Conservation (phyloP, 2,888 invertebrate species). For the Palloptera scutellata region DNA sequence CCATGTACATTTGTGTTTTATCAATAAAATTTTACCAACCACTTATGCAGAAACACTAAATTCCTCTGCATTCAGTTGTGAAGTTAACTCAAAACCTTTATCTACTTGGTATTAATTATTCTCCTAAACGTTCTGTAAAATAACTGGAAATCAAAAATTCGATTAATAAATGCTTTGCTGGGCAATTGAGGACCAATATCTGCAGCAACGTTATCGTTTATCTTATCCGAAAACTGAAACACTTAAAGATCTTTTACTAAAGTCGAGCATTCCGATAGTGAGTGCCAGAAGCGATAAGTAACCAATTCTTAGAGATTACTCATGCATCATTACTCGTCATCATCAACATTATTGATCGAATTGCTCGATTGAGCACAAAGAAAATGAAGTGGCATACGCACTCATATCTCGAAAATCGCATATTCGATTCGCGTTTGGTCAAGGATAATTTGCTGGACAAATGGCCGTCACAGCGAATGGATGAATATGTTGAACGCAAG, state of each 20-base stretch:
- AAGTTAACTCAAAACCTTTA: no score
- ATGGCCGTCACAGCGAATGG: constrained; percentile 54
- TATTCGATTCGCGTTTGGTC: constrained; percentile 62
- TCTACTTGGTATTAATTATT: no score
- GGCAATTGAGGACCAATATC: constrained; percentile 56
- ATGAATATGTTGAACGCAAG: constrained; percentile 57
- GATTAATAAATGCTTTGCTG: constrained; percentile 56
- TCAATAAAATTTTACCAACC: constrained; percentile 42
- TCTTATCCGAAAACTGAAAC: constrained; percentile 53
- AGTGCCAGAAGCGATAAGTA: constrained; percentile 43
- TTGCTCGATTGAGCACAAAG: no score
- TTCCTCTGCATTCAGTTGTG: not conserved
- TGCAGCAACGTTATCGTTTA: constrained; percentile 56
- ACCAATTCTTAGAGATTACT: not conserved
- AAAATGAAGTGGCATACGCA: constrained; percentile 52
- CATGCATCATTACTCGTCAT: not conserved
- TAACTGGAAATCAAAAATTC: no score
- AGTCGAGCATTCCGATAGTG: constrained; percentile 63
- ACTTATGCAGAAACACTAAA: not conserved
- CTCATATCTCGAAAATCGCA: constrained; percentile 61
- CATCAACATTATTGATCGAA: no score
- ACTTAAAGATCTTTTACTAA: constrained; percentile 56
- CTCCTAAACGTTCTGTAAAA: no score
- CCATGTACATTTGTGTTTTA: constrained; percentile 42
- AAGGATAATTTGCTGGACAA: constrained; percentile 61